A percentile compares a stretch with the other conserved stretches of the same genome.
Conservation (phyloP, 2,797 vertebrate species). For the Amphiprion clarkii region DNA sequence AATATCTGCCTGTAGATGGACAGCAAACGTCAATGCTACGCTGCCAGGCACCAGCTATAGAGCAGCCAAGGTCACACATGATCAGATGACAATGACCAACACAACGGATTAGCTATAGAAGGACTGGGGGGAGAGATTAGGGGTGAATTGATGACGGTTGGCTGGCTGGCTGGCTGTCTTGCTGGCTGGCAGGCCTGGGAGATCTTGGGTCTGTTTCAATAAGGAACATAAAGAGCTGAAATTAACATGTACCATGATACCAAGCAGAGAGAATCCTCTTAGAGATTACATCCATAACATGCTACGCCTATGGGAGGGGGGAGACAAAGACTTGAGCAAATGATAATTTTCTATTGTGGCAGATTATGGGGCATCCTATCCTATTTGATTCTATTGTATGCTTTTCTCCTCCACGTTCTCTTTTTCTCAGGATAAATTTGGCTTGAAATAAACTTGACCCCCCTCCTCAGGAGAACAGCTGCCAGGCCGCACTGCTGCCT, state of each 20-base stretch:
- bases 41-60: conserved; percentile 60
- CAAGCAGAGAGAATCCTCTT: conserved; percentile 82
- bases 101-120: conserved; percentile 79
- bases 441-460: conserved; percentile 43
- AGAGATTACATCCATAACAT: conserved; percentile 82
- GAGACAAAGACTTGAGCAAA: conserved; percentile 66
- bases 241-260: conserved; percentile 82
- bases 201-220: conserved; percentile 76
- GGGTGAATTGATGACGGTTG: conserved; percentile 77
- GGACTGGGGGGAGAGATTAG: conserved; percentile 73
- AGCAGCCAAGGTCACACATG: conserved; percentile 78
- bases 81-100: conserved; percentile 82
- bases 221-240: conserved; percentile 78
- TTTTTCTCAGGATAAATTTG: conserved; percentile 24
- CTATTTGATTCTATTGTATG: conserved; percentile 26
- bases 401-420: conserved; percentile 9
- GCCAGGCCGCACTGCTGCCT: conserved; percentile 37
- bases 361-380: conserved; percentile 35
- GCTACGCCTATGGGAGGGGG: conserved; percentile 77
- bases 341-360: conserved; percentile 56
- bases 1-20: conserved; percentile 44
- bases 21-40: conserved; percentile 53
- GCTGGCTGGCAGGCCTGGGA: conserved; percentile 61
- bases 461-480: conserved; percentile 28
- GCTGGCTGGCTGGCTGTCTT: conserved; percentile 58